Evolutionary conservation across 2,113 vertebrate genomes (phyloP).

Genomic region (Hyperopisus bebe): DNA sequence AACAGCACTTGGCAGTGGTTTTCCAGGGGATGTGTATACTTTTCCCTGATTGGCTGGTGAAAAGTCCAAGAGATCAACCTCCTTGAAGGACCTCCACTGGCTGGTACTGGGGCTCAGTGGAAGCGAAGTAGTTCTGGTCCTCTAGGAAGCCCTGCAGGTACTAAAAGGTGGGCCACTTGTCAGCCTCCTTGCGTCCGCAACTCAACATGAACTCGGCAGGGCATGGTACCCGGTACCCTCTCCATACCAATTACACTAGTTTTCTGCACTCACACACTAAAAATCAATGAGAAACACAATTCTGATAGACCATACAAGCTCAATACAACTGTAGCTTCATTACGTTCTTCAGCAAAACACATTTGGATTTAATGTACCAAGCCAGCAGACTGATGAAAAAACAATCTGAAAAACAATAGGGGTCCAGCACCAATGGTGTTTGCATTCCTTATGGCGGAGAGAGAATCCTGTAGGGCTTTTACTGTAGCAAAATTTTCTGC

Average conservation of each 20-base stretch:
- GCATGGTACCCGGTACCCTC: constrained; percentile 92
- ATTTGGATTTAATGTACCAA: background rate
- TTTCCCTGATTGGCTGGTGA: background rate
- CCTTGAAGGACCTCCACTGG: constrained; percentile 89
- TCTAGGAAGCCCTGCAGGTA: constrained; percentile 96
- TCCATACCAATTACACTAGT: constrained; percentile 92
- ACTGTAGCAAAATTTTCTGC: background rate
- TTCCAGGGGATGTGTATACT: background rate
- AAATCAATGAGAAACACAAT: background rate
- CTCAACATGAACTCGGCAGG: constrained; percentile 89
- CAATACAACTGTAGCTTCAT: background rate
- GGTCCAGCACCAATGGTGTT: background rate
- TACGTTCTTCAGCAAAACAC: background rate
- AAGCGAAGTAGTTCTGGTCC: constrained; percentile 85
- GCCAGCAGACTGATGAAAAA: background rate
- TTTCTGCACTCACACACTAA: constrained; percentile 97
- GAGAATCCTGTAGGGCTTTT: background rate
- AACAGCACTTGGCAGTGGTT: constrained; percentile 11
- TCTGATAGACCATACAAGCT: background rate
- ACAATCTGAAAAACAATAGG: background rate
- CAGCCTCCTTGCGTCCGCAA: constrained; percentile 90
- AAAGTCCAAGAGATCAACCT: background rate
- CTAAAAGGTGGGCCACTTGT: constrained; percentile 92
- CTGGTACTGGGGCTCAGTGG: constrained; percentile 96
- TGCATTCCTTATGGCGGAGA: background rate